Base-by-base conservation (phyloP, 2,113 vertebrate species). In the Colius striatus region DNA sequence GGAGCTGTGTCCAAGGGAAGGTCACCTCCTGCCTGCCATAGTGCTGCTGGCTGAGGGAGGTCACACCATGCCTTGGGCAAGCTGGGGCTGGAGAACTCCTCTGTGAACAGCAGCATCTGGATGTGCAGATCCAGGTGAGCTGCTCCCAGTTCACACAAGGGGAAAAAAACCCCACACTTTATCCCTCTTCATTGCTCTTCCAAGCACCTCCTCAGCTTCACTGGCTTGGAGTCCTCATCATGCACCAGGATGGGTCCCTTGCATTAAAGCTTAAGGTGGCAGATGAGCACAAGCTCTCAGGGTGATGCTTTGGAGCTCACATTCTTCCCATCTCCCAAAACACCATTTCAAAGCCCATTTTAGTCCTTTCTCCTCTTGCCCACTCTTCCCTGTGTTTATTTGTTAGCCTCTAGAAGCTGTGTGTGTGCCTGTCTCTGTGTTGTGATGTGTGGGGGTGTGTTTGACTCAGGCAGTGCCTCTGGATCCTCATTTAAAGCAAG, bases 121-220 rank as follows among this genome's bases (percentile, higher is more conserved):
- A 38, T 32, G 8, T 63, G 38, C 0, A 0, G 43, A 22, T 32
- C 26, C 34, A 68, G 60, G 36, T 13, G 32, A 81, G 32, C 12
- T 4, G 4, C 3, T 27, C 23, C 22, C 38, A 60, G 14, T 4
- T 8, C 29, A 48, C 1, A 1, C 25, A 13, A n/a, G n/a, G 3
- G 14, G 15, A 47, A 70, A 43, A 15, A 3, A 41, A 41, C 38
- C 0, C 38, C 0, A 6, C n/a, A 9, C 27, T 68, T 63, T 58
- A 15, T 27, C 22, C 14, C 43, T 5, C 12, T 41, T 61, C 47
- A 11, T 36, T 13, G 3, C 38, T 60, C 45, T 83, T 11, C 45
- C 41, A 66, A 55, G 25, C 3, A 8, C 15, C 41, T 23, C 0
- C 67, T 51, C 89, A 48, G 32, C 71, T 55, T 20, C 1, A 19